Conservation (phyloP, 2,888 invertebrate genomes). For the Papilio protenor region DNA sequence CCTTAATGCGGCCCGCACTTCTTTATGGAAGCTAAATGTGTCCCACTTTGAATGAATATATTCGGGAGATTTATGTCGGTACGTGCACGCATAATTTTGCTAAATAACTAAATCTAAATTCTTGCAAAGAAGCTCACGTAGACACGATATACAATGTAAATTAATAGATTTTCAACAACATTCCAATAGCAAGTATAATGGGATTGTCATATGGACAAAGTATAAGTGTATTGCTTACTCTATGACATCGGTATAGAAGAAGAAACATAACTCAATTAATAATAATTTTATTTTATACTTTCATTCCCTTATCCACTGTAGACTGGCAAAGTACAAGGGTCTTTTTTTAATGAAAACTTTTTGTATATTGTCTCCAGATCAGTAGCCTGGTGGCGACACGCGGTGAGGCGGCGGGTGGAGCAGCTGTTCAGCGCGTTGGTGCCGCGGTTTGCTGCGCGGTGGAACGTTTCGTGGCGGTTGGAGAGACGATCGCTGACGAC, state of each 20-base stretch:
- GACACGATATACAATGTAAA: no score
- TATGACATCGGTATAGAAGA: neutral
- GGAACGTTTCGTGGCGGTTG: conserved; percentile 98
- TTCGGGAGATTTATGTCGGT: neutral
- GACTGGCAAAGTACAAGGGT: no score
- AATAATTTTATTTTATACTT: neutral
- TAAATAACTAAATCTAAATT: neutral
- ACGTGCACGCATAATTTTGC: neutral
- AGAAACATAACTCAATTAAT: neutral
- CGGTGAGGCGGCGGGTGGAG: conserved; percentile 86
- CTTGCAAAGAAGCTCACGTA: neutral
- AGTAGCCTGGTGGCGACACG: conserved; percentile 95
- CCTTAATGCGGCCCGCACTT: conserved; percentile 12
- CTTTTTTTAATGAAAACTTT: neutral
- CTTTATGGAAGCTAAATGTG: conserved; percentile 10
- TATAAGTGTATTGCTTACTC: neutral
- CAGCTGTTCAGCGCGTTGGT: conserved; percentile 95
- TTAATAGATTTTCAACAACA: neutral
- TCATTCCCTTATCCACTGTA: no score
- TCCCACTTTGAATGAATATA: neutral
- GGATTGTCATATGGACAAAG: neutral
- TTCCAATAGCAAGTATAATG: neutral
- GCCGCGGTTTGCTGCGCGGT: conserved; percentile 98
- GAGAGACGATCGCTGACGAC: conserved; percentile 99
- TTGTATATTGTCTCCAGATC: conserved; percentile 78